A percentile compares a stretch with the other conserved stretches of the same genome.
These are phyloP conservation scores for Chrysocyon brachyurus DNA, from an alignment of 2,797 vertebrate genomes.

Conservation along the genomic window DNA sequence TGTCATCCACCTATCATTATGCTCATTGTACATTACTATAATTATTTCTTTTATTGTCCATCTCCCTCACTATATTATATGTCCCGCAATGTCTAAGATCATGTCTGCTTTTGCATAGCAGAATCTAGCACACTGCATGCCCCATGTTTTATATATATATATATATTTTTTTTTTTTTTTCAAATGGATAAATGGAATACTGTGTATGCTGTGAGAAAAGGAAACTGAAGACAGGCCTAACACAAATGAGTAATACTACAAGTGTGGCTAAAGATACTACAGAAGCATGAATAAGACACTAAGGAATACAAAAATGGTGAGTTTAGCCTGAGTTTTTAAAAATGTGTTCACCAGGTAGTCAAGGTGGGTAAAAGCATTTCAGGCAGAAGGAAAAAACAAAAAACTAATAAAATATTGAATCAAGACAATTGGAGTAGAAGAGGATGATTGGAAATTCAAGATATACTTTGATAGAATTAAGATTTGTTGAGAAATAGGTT, in stretches of 20 bases:
- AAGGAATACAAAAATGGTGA: neutral
- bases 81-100: conserved; percentile 5
- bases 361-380: neutral
- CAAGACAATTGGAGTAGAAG: neutral
- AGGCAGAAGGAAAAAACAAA: neutral
- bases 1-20: conserved; percentile 58
- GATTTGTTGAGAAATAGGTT: neutral
- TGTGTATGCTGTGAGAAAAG: neutral
- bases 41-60: conserved; percentile 63
- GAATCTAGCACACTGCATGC: neutral
- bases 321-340: conserved; percentile 3
- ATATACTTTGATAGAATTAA: conserved; percentile 25
- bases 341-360: neutral
- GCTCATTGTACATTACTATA: conserved; percentile 11
- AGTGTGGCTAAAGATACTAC: neutral
- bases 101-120: neutral
- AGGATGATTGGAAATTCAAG: neutral
- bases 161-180: neutral
- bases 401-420: conserved; percentile 18
- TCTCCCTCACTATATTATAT: neutral
- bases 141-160: neutral
- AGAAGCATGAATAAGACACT: neutral
- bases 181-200: conserved; percentile 14
- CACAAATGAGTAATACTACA: neutral
- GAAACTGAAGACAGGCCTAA: neutral